Evolutionary conservation across 1,140 invertebrate genomes (phyloP), one percentile per base, ranked within the genome.

Genomic region (Berghia stephanieae): DNA sequence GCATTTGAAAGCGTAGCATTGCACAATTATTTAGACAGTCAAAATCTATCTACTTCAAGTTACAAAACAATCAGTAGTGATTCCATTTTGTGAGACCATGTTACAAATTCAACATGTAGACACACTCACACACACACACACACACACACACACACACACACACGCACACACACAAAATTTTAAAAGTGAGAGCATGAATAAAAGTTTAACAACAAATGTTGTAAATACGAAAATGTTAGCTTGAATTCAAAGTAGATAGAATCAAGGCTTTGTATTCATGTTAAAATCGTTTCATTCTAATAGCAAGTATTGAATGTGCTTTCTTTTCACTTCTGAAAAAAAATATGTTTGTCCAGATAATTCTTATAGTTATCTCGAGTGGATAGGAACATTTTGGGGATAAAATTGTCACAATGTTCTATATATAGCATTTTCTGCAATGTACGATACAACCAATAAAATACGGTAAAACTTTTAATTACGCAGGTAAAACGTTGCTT

Each of bases 131-230:
- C 43, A 46, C 43, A 36, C n/a, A 52, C n/a, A 73, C 43, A 55
- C 73, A 75, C 49, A 66, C 36, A 75, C 49, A 66, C 34, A 75
- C 49, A 75, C 73, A 75, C 40, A 66, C 52, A 75, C 40, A 75
- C 40, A n/a, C 71, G 34, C 57, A 63, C 57, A 63, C 57, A 63
- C 10, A 63, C 57, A 16, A 10, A 16, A 60, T 24, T 60, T 27
- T 31, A 60, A 6, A 8, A n/a, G 34, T 60, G 24, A n/a, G 55
- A 21, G 24, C 34, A 60, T 60, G 24, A 4, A 8, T 6, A 60
- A 31, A 8, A 60, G 24, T 31, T 60, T 60, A 60, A 60, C 24
- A 60, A 60, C 34, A n/a, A 60, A 31, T 60, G n/a, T n/a, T 6
- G 55, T 21, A 60, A n/a, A 21, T 21, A 60, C 55, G 34, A 4